Evolutionary conservation across 2,888 invertebrate species (phyloP), one percentile per base, ranked within the genome.

Genomic region (Oegoconia quadripuncta): DNA sequence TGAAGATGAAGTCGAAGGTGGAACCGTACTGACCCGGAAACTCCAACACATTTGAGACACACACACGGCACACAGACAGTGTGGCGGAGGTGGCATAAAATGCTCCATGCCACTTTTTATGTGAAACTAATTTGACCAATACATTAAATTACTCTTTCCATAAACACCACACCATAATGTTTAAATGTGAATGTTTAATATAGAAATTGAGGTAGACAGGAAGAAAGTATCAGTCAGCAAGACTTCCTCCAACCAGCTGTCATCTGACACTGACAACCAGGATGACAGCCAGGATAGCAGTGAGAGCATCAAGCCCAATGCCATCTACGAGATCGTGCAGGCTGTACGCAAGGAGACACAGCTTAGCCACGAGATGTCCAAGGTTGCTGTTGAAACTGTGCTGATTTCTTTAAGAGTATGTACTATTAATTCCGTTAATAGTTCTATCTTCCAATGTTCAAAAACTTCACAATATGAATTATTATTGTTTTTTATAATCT

Each of bases 361-460:
- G 59, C 89, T 96, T 25, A 95, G 95, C 56, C 95, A 96, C 75
- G 94, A 95, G 56, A 91, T 95, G 89, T 95, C 95, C 0, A 93
- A 94, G 69, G 91, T 95, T 38, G 96, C 96, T 9, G 91, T 96
- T 22, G 93, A 93, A 44, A 95, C 95, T 26, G 95, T 96, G 0
- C 88, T 94, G 1, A 87, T 69, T 39, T 83, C 86, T 12, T 69
- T 88, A 31, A 74, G 82, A 55, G 88, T 88, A 59, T 55, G 69
- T 59, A 30, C 30, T 37, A 12, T 6, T n/a, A 25, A 11, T 28
- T 37, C 13, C 14, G n/a, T n/a, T n/a, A n/a, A n/a, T 18, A 29
- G n/a, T 22, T 16, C 13, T 4, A 20, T n/a, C n/a, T n/a, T n/a
- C n/a, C n/a, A n/a, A n/a, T n/a, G n/a, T n/a, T n/a, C n/a, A n/a